These are phyloP conservation scores for Papilio gigon DNA, from an alignment of 2,888 invertebrate genomes.

Conservation along the genomic window DNA sequence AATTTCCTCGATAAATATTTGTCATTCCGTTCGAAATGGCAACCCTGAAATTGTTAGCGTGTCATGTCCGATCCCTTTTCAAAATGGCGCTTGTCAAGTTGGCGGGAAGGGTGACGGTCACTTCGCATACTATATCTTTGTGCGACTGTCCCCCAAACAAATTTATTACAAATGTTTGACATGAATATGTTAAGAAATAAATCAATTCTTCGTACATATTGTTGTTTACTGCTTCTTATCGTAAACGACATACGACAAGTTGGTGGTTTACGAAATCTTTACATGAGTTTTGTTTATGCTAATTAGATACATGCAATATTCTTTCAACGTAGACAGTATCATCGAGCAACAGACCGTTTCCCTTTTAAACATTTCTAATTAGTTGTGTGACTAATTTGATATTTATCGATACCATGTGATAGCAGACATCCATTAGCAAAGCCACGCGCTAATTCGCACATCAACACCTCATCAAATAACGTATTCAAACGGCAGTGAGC, in stretches of 20 bases:
- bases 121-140: conserved; percentile 62
- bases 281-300: not conserved
- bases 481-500: conserved; percentile 43
- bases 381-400: not conserved
- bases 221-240: conserved; percentile 1
- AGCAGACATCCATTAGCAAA: conserved; percentile 13
- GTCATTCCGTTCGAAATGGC: conserved; percentile 52
- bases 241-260: too few relatives aligned
- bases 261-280: too few relatives aligned
- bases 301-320: too few relatives aligned
- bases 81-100: conserved; percentile 68
- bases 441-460: conserved; percentile 2
- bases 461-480: conserved; percentile 47
- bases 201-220: conserved; percentile 42
- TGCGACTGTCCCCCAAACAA: conserved; percentile 59
- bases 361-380: not conserved
- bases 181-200: conserved; percentile 48
- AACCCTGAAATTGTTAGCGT: conserved; percentile 66
- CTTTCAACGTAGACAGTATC: too few relatives aligned
- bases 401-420: not conserved
- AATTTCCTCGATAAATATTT: conserved; percentile 67
- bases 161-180: conserved; percentile 68
- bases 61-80: conserved; percentile 78
- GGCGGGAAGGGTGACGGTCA: conserved; percentile 63
- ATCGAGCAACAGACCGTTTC: too few relatives aligned